These are phyloP conservation scores for Indicator indicator DNA, from an alignment of 2,113 vertebrate genomes.

Conservation along the genomic window DNA sequence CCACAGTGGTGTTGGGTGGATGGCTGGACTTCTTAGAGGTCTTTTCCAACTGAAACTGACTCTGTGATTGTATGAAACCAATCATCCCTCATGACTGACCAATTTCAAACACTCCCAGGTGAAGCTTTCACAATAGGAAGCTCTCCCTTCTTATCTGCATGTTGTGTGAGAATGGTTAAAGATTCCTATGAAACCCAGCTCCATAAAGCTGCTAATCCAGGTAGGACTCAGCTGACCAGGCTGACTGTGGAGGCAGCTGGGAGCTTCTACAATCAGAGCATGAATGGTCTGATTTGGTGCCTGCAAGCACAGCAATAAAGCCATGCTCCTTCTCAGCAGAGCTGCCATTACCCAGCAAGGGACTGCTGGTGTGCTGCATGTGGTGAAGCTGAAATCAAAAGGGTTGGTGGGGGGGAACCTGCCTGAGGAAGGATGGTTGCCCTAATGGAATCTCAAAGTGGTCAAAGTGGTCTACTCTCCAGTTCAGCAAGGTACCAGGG, in stretches of 20 bases:
- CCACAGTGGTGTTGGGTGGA: no score
- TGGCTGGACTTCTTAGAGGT: no score
- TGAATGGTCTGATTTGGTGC: background rate
- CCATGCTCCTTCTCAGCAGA: background rate
- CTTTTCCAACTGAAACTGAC: no score
- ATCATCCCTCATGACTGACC: background rate
- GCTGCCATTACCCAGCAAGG: background rate
- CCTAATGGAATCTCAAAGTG: conserved; percentile 15
- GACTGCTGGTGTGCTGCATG: background rate
- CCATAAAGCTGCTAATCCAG: background rate
- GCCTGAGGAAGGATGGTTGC: background rate
- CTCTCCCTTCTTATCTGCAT: background rate
- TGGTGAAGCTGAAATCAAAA: background rate
- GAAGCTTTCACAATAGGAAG: background rate
- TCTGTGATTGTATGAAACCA: no score
- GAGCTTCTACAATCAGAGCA: background rate
- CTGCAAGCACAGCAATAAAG: background rate
- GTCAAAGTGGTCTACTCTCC: background rate
- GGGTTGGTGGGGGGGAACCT: background rate
- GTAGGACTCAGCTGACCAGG: background rate
- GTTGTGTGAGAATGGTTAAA: background rate
- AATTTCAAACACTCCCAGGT: background rate
- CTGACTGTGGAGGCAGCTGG: background rate
- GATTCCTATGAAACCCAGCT: background rate
- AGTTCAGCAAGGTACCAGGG: background rate